These are phyloP conservation scores for Hafferia zeledoni DNA, from an alignment of 2,797 vertebrate species.

Conservation along the genomic window DNA sequence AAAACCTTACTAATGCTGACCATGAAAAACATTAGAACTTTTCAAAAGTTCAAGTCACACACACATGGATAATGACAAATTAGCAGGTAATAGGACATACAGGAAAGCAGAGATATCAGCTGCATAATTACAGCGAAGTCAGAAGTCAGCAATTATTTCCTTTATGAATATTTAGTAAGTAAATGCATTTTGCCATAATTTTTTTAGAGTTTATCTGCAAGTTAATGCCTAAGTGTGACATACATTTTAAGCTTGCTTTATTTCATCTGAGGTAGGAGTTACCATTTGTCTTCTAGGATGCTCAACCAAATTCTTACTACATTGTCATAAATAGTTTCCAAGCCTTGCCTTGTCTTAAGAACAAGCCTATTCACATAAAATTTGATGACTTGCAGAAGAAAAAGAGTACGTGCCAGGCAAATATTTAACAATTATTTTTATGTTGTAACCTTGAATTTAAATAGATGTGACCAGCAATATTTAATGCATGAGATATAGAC, in stretches of 20 bases:
- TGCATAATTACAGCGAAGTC: not conserved
- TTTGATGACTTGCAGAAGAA: not conserved
- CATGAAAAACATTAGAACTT: not conserved
- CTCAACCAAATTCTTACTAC: not conserved
- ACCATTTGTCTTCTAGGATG: not conserved
- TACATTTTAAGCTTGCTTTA: not conserved
- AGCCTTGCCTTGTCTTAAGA: not conserved
- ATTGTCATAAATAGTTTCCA: not conserved
- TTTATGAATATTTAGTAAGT: not conserved
- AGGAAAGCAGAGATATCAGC: not conserved
- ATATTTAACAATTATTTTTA: not conserved
- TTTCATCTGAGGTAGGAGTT: too few relatives aligned
- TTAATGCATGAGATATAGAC: not conserved
- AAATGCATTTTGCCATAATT: not conserved
- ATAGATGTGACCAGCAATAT: not conserved
- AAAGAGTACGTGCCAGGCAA: not conserved
- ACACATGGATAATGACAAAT: not conserved
- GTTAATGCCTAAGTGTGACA: not conserved
- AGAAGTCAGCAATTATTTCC: not conserved
- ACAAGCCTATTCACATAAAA: not conserved
- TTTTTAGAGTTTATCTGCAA: not conserved
- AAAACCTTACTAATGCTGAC: not conserved
- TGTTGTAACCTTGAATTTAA: not conserved
- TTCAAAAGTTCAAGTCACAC: not conserved
- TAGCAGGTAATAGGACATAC: not conserved